Base-by-base conservation (phyloP, 2,113 vertebrate genomes). In the Gorsachius goisagi region DNA sequence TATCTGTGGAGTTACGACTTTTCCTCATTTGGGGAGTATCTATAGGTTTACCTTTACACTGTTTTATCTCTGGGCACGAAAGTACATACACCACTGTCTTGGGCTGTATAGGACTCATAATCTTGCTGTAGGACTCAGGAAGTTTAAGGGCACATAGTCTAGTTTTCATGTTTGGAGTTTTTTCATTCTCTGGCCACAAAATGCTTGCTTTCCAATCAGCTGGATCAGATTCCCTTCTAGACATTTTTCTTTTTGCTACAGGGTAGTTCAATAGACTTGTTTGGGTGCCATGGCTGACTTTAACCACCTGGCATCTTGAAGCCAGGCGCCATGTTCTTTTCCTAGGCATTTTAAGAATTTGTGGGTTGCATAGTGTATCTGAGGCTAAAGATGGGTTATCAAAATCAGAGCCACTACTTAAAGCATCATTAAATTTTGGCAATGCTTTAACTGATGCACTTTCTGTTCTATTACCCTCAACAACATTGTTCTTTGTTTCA, bases 281-380 rank as follows among this genome's bases (percentile, higher is more conserved):
- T 68, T 99, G 99, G 56, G 99, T 99, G 80, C 98, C 97, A 72
- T 98, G 98, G 90, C 98, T 99, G 44, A 99, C 98, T 96, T 99
- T 99, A 35, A 98, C 98, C 56, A 98, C 98, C 95, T 99, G 99
- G 95, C 98, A 99, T 87, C 98, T 98, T 92, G 99, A 99, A 23
- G 99, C 98, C 96, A 98, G 60, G 24, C 97, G 98, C 96, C 98
- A 98, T 11, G 90, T 89, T 80, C 98, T 95, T 91, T 96, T 96
- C 63, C 92, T 89, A 87, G 97, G 96, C 74, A 30, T 97, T 82
- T 95, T 97, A 37, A 74, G 80, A 69, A 60, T 90, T 58, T 77
- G 97, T 60, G 79, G 97, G 47, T 93, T 87, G 64, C 91, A 95
- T 52, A 83, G 69, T 17, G 75, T 97, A 85, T 94, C 96, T 80